Evolutionary conservation across 1,140 invertebrate genomes (phyloP), one percentile per base, ranked within the genome.

Genomic region (Thaumetopoea pityocampa): DNA sequence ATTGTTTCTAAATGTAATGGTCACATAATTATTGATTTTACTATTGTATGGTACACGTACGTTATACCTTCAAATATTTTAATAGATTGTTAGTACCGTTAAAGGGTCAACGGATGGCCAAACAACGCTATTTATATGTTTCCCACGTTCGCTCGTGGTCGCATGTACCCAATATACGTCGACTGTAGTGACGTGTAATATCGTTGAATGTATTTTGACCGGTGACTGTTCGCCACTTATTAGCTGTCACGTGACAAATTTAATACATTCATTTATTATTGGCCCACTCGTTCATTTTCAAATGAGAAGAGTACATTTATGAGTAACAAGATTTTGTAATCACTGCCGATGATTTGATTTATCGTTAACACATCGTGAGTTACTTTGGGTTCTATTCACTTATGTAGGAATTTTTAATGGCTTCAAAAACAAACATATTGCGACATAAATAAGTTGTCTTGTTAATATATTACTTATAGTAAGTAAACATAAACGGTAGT

Each of bases 71-170:
- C 18, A 4, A 30, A 0, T 6, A 20, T 33, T 33, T 1, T 19
- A 20, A 33, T 22, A 11, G 1, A 1, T 11, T 33, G 19, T 20
- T 9, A 40, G 51, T 67, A 60, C 57, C 61, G 66, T 69, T 74
- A 60, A 35, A 52, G 59, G 67, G 67, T 72, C 71, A 67, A 48
- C 55, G 34, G 53, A 62, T 59, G 54, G 54, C 51, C 57, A 36
- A 44, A 47, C 41, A 55, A 38, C 38, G 41, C 50, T 44, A 44
- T 60, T 58, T 41, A 51, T 55, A 44, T 52, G 40, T 61, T 72
- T 71, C 72, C 66, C 72, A 77, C 72, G 72, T 62, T 52, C n/a
- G n/a, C n/a, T 54, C 36, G 30, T 61, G 44, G 51, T 47, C 52
- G 51, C 45, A 58, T 48, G 44, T 56, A 60, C 50, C 57, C 56